Evolutionary conservation across 2,888 invertebrate genomes (phyloP), one percentile per base, ranked within the genome.

Genomic region (Chalcis sispes): DNA sequence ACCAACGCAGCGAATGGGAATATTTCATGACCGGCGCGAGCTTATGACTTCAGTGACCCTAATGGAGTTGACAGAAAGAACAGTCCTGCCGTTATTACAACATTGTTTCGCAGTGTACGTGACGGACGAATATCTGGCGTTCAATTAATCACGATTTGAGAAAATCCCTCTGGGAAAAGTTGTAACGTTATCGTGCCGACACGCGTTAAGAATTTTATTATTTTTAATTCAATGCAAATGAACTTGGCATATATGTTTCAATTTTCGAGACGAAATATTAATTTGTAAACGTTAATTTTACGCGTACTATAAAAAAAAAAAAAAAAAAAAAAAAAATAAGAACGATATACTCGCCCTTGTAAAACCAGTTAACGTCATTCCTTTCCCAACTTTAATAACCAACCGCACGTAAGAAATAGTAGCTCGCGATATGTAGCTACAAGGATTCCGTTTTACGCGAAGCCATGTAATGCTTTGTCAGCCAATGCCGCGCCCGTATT

Each of bases 1-100:
- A n/a, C 64, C 10, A 25, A 10, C 54, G 72, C 46, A 64, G 58
- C 77, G 83, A 84, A 84, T 80, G 81, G 77, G 80, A 79, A 78
- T 83, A 80, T 84, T 84, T 77, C 83, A 80, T 84, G 83, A 82
- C 80, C 54, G 50, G 36, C 20, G 69, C 18, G 27, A n/a, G n/a
- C n/a, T n/a, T n/a, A n/a, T n/a, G n/a, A n/a, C n/a, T n/a, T n/a
- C n/a, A n/a, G n/a, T n/a, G n/a, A n/a, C n/a, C n/a, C n/a, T 1
- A 7, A 8, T 42, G 2, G 15, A 13, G 42, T 42, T 42, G 15
- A 13, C n/a, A 42, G 42, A 15, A 42, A 42, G 8, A 42, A 42
- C 13, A 42, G 15, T 13, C 13, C 2, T 42, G 7, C 2, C 2
- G 15, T 42, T 42, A n/a, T n/a, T n/a, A n/a, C n/a, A 2, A 15